Evolutionary conservation across 2,113 vertebrate genomes (phyloP).

Genomic region (Pseudonaja textilis): DNA sequence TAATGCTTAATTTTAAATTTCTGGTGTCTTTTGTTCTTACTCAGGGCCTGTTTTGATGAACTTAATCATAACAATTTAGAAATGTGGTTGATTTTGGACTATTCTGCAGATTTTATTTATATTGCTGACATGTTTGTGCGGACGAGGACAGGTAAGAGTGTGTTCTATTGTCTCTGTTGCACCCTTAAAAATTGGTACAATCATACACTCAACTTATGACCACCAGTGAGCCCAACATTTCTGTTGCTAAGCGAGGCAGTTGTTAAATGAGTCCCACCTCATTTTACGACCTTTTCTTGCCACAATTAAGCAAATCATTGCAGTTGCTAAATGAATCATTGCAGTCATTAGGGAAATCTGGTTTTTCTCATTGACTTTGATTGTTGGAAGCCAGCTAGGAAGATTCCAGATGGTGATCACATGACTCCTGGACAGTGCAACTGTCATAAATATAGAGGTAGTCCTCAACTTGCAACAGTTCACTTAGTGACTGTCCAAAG

Average conservation of each 20-base stretch:
- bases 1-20: constrained; percentile 25
- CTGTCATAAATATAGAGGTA: too few relatives aligned
- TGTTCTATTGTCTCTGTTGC: neutral
- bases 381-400: neutral
- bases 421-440: too few relatives aligned
- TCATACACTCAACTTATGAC: too few relatives aligned
- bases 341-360: neutral
- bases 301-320: neutral
- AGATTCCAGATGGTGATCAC: neutral
- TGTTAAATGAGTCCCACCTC: neutral
- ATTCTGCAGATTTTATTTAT: constrained; percentile 79
- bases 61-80: constrained; percentile 83
- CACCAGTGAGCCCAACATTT: neutral
- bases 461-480: too few relatives aligned
- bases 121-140: constrained; percentile 88
- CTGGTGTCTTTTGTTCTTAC: constrained; percentile 33
- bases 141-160: constrained; percentile 84
- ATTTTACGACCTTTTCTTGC: neutral
- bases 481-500: too few relatives aligned
- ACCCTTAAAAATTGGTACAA: neutral
- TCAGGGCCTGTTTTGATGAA: constrained; percentile 95
- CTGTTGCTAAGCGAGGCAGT: neutral
- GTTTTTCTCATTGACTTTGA: neutral
- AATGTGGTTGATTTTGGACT: constrained; percentile 85
- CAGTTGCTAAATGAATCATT: neutral